Evolutionary conservation across 2,888 invertebrate species (phyloP).

Genomic region (Euzetes globulus): DNA sequence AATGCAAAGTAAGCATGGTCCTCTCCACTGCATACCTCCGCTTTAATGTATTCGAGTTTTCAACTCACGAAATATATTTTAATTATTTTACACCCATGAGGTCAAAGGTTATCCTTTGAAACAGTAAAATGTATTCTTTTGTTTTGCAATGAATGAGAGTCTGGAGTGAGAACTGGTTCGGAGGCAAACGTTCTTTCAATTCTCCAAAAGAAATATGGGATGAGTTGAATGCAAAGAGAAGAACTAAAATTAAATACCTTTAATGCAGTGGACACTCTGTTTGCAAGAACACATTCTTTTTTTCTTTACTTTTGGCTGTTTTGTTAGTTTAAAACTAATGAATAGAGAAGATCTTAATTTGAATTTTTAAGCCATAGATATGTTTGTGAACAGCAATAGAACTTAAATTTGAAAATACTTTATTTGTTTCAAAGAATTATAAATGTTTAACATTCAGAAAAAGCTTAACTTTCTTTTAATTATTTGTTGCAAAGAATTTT

Average conservation of each 20-base stretch:
- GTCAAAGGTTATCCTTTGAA: not conserved
- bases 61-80: too few relatives aligned
- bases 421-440: not conserved
- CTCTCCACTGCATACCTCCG: not conserved
- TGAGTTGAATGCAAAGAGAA: not conserved
- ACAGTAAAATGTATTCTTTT: slow-evolving; percentile 9
- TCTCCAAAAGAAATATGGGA: not conserved
- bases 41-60: not conserved
- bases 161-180: slow-evolving; percentile 1
- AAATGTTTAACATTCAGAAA: not conserved
- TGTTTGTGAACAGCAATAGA: not conserved
- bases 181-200: not conserved
- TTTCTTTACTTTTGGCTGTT: not conserved
- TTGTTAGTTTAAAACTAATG: not conserved
- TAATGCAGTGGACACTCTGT: not conserved
- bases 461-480: not conserved
- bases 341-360: slow-evolving; percentile 15
- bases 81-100: not conserved
- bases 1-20: too few relatives aligned
- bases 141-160: slow-evolving; percentile 14
- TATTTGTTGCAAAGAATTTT: not conserved
- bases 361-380: not conserved
- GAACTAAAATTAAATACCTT: slow-evolving; percentile 18
- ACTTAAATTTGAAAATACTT: not conserved
- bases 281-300: not conserved